phyloP scores from a whole-genome alignment of 2,113 vertebrate genomes.

The Ardeotis arabs region DNA sequence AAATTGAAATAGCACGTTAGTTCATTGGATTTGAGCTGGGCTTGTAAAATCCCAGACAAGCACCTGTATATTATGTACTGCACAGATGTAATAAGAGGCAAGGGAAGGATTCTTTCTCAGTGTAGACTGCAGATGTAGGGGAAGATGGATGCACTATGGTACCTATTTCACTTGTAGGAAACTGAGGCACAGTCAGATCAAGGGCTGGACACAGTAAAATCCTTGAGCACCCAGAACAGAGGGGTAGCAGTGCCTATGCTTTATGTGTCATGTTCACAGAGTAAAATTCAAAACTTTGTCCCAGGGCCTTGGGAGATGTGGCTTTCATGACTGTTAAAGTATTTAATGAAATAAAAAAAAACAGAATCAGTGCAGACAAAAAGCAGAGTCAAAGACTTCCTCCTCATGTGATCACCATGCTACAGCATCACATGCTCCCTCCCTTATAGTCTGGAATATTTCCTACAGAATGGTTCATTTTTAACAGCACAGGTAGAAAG shows the following conservation, averaged over 20 bases:
- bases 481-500: neutral
- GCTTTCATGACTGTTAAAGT: neutral
- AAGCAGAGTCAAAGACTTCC: neutral
- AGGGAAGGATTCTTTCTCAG: neutral
- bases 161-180: neutral
- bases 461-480: neutral
- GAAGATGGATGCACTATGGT: neutral
- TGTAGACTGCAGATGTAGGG: neutral
- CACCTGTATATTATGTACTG: neutral
- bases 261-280: neutral
- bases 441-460: neutral
- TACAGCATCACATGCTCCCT: neutral
- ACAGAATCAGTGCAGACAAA: neutral
- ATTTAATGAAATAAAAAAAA: neutral
- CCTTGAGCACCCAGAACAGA: neutral
- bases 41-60: conserved; percentile 4
- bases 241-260: neutral
- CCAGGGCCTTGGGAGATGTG: neutral
- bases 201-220: neutral
- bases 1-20: conserved; percentile 31
- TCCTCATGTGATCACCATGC: neutral
- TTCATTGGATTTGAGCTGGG: neutral
- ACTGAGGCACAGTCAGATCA: neutral
- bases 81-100: neutral
- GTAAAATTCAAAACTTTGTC: neutral